Evolutionary conservation across 2,113 vertebrate species (phyloP).

Genomic region (Alouatta palliata): DNA sequence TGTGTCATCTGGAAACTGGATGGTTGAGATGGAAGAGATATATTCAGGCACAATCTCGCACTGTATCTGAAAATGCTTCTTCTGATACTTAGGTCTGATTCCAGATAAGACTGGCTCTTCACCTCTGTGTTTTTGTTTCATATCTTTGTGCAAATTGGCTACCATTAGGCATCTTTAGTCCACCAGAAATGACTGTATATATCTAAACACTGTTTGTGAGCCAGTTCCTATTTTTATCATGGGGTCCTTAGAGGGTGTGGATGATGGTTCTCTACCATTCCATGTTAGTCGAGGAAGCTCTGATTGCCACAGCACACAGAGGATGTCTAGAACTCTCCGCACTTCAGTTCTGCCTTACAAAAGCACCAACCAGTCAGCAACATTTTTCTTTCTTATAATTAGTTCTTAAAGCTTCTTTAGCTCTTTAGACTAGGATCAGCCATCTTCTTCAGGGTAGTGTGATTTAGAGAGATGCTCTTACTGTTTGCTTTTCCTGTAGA

Average conservation of each 20-base stretch:
- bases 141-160: background rate
- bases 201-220: background rate
- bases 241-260: background rate
- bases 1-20: background rate
- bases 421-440: background rate
- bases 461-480: background rate
- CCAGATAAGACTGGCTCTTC: background rate
- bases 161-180: background rate
- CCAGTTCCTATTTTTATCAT: background rate
- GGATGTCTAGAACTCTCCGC: background rate
- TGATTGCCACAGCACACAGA: background rate
- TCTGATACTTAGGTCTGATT: background rate
- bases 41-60: background rate
- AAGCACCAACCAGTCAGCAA: background rate
- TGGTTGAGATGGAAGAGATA: background rate
- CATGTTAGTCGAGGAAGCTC: background rate
- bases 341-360: background rate
- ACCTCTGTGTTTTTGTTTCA: background rate
- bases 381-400: background rate
- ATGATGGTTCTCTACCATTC: background rate
- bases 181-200: background rate
- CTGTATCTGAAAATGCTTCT: background rate
- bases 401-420: background rate
- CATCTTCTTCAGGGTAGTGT: background rate
- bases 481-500: background rate